A percentile compares a stretch with the other conserved stretches of the same genome.
Evolutionary conservation across 2,888 invertebrate species (phyloP).

Genomic region (Saturnia pavonia): DNA sequence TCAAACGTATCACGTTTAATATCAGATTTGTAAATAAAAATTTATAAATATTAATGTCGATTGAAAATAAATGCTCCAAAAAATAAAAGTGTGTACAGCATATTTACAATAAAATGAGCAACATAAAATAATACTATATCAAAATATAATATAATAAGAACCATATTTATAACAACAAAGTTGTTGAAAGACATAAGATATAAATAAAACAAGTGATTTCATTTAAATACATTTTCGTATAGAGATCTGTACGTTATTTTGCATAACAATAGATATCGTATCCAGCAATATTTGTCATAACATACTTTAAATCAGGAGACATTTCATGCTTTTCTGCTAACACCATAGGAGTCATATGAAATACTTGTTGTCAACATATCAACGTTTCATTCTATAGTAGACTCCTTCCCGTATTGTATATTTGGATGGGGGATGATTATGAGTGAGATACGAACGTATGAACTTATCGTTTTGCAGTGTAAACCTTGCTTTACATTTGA

Average conservation of each 20-base stretch:
- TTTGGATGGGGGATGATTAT: constrained; percentile 55
- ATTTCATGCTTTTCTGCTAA: too few relatives aligned
- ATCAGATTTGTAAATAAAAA: too few relatives aligned
- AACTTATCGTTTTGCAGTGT: constrained; percentile 37
- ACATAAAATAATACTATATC: neutral
- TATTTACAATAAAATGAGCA: neutral
- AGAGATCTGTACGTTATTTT: neutral
- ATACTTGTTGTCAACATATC: neutral
- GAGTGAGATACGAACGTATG: constrained; percentile 61
- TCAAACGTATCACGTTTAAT: too few relatives aligned
- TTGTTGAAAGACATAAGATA: neutral
- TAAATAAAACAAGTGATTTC: neutral
- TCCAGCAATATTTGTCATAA: neutral
- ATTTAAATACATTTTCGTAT: neutral
- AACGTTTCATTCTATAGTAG: constrained; percentile 13
- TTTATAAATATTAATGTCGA: too few relatives aligned
- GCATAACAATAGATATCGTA: neutral
- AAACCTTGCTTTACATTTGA: constrained; percentile 28
- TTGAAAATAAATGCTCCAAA: too few relatives aligned
- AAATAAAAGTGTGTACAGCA: too few relatives aligned
- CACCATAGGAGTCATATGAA: neutral
- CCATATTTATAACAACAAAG: neutral
- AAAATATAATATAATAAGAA: neutral
- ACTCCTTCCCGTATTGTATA: constrained; percentile 29
- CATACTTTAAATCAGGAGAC: neutral